Evolutionary conservation across 1,140 invertebrate species (phyloP).

Genomic region (Dendrolimus punctatus): DNA sequence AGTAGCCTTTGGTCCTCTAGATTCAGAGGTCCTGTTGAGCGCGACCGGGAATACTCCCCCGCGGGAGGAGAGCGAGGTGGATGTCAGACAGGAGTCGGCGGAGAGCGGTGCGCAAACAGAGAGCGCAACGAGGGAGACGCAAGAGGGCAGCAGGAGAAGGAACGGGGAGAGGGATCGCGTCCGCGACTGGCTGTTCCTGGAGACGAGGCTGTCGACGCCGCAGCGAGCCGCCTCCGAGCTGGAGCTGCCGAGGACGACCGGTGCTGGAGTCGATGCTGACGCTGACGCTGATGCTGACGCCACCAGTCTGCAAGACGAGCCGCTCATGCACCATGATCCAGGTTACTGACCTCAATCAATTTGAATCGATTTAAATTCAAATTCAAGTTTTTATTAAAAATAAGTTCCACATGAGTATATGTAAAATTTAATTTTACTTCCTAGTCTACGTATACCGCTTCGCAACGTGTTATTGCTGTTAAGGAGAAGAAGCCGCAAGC

Average conservation of each 20-base stretch:
- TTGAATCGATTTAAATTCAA: no score
- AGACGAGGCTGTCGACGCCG: slow-evolving; percentile 2
- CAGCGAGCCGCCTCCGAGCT: slow-evolving; percentile 29
- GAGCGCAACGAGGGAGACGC: background rate
- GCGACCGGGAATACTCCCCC: background rate
- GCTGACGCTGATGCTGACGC: slow-evolving; percentile 20
- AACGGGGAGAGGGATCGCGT: background rate
- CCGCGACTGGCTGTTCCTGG: slow-evolving; percentile 1
- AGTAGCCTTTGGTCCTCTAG: slow-evolving; percentile 13
- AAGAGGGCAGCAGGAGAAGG: background rate
- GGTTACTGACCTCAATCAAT: slow-evolving; percentile 1
- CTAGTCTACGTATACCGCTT: no score
- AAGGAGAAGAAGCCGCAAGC: no score
- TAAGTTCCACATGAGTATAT: no score
- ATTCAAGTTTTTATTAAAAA: no score
- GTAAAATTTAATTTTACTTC: no score
- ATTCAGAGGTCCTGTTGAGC: slow-evolving; percentile 36
- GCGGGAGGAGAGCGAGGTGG: background rate
- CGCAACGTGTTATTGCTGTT: no score
- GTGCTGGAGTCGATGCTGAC: slow-evolving; percentile 1
- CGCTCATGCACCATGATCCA: slow-evolving; percentile 7
- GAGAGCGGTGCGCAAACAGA: no score
- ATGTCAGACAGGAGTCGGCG: no score
- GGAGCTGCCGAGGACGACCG: slow-evolving; percentile 25
- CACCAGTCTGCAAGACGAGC: slow-evolving; percentile 44